These are phyloP conservation scores for Antechinus flavipes DNA, from an alignment of 2,113 vertebrate species.

Conservation along the genomic window DNA sequence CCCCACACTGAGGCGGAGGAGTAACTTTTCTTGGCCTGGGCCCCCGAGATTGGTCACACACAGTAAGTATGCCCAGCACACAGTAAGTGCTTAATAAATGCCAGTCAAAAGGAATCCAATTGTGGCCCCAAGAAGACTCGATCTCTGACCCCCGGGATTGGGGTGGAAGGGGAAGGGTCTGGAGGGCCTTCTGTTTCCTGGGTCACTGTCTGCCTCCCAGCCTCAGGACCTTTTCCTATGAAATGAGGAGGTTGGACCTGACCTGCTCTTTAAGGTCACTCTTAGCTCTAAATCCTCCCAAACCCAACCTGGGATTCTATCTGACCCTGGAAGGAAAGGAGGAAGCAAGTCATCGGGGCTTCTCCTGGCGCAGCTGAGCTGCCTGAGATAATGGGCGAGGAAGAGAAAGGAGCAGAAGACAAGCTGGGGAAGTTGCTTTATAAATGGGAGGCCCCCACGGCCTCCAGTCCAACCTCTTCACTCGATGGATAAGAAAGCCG, in stretches of 20 bases:
- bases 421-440: neutral
- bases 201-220: neutral
- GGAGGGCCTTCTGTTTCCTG: neutral
- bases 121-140: neutral
- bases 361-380: neutral
- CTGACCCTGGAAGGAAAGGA: neutral
- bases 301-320: neutral
- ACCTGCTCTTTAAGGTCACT: neutral
- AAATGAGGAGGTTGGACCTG: neutral
- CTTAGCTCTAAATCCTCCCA: neutral
- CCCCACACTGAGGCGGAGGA: neutral
- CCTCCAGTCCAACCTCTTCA: neutral
- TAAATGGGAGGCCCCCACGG: neutral
- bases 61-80: neutral
- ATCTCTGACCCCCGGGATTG: neutral
- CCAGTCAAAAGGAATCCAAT: neutral
- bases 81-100: neutral
- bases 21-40: neutral
- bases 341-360: neutral
- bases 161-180: neutral
- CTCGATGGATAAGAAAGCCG: neutral
- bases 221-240: neutral
- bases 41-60: neutral
- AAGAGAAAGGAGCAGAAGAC: neutral
- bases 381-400: neutral